Evolutionary conservation across 2,797 vertebrate species (phyloP), one percentile per base, ranked within the genome.

Genomic region (Phrynocephalus vlangalii): DNA sequence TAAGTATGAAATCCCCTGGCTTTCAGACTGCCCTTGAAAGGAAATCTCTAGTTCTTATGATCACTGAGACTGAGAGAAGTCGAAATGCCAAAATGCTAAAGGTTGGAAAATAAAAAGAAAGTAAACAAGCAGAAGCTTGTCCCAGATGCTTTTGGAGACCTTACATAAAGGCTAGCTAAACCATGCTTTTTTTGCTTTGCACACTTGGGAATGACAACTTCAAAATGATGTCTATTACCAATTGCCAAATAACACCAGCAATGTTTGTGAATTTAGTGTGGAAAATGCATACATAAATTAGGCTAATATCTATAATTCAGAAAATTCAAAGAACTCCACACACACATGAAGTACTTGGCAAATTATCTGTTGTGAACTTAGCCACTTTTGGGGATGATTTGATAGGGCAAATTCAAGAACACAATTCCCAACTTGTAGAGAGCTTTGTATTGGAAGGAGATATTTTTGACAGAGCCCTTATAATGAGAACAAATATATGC

Each of bases 361-460:
- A 50, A 48, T 67, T 28, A 48, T 8, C 44, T 82, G 3, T 26
- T 38, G 6, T 71, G 16, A 22, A 8, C 15, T n/a, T 52, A 13
- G 44, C 9, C 13, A 79, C 1, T 85, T 85, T 70, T 50, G 20
- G 30, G 50, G 6, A 48, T 22, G 72, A 0, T 77, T 92, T 87
- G 88, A 20, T 72, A 89, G 75, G 26, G 0, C 15, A 90, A 84
- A 79, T 48, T 83, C 1, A 0, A 82, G 88, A 38, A 79, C 86
- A 77, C 72, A 30, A 0, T 1, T 79, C 24, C 66, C 1, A 6
- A 87, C 66, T 7, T 83, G 7, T 3, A 22, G 67, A 88, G 87
- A 73, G 0, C 85, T 90, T 83, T 87, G 52, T 89, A 79, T 81
- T 15, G 87, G 84, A 81, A 90, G 90, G 79, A 86, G 18, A 44